phyloP scores from a whole-genome alignment of 2,113 vertebrate genomes.

The Narcine bancroftii region DNA sequence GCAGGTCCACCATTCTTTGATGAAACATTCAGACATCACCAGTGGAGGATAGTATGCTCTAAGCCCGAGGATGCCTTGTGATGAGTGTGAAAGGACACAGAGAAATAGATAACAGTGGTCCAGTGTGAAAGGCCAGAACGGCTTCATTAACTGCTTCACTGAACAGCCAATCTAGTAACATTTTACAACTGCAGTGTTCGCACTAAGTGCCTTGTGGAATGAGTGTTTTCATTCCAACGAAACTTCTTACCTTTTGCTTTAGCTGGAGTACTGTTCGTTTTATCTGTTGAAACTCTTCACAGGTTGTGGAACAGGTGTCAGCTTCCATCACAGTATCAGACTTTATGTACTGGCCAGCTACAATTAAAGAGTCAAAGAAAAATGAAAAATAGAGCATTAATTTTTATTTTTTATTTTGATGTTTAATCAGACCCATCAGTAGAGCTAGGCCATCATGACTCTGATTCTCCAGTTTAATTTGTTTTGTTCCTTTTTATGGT shows the following conservation, averaged over 20 bases:
- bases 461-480: neutral
- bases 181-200: neutral
- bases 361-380: constrained; percentile 43
- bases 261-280: constrained; percentile 84
- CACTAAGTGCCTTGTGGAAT: neutral
- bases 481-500: neutral
- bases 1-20: too few species aligned
- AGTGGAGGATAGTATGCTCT: too few species aligned
- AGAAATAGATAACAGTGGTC: too few species aligned
- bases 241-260: constrained; percentile 77
- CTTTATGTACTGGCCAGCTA: constrained; percentile 69
- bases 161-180: neutral
- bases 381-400: neutral
- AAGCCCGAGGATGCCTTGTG: too few species aligned
- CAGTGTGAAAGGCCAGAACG: too few species aligned
- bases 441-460: neutral
- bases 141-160: too few species aligned
- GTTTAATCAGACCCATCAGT: neutral
- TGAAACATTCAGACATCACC: too few species aligned
- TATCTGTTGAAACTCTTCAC: constrained; percentile 89
- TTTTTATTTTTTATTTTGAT: neutral
- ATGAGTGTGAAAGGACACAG: too few species aligned
- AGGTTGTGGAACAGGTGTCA: constrained; percentile 76
- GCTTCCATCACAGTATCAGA: constrained; percentile 69
- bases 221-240: neutral